Percentiles rank a stretch among this genome's conserved stretches.
These are phyloP conservation scores for Oncorhynchus nerka DNA, from an alignment of 2,113 vertebrate genomes.

Conservation along the genomic window DNA sequence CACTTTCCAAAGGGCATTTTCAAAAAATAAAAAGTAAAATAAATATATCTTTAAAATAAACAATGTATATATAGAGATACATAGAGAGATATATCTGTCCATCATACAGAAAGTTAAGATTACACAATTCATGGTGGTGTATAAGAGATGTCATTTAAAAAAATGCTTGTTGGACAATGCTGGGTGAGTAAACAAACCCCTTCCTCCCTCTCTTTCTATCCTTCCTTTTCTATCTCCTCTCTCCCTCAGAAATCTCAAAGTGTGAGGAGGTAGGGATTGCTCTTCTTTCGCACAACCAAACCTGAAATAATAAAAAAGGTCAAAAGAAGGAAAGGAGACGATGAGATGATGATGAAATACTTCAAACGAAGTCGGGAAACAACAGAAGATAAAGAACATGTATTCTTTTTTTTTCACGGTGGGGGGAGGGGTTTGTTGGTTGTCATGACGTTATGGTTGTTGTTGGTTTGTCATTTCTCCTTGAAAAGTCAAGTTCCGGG, in stretches of 20 bases:
- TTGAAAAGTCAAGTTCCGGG: slow-evolving; percentile 15
- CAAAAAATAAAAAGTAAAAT: slow-evolving; percentile 41
- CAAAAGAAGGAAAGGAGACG: slow-evolving; percentile 42
- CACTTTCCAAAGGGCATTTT: neutral
- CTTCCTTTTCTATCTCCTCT: neutral
- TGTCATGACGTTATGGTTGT: slow-evolving; percentile 28
- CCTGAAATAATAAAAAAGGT: slow-evolving; percentile 34
- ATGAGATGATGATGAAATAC: slow-evolving; percentile 21
- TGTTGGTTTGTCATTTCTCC: slow-evolving; percentile 29
- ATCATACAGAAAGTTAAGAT: slow-evolving; percentile 39
- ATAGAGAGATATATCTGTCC: slow-evolving; percentile 36
- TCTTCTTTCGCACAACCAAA: slow-evolving; percentile 22
- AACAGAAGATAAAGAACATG: slow-evolving; percentile 46
- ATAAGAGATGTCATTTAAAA: slow-evolving; percentile 16
- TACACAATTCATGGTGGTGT: slow-evolving; percentile 33
- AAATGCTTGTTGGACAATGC: slow-evolving; percentile 18
- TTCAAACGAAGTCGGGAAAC: slow-evolving; percentile 47
- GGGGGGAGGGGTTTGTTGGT: slow-evolving; percentile 29
- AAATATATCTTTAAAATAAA: slow-evolving; percentile 57
- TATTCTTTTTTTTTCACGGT: slow-evolving; percentile 34
- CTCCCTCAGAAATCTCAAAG: slow-evolving; percentile 5
- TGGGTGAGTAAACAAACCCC: slow-evolving; percentile 8
- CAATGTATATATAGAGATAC: slow-evolving; percentile 15
- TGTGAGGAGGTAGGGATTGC: slow-evolving; percentile 2
- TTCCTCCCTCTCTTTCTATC: neutral